phyloP scores from a whole-genome alignment of 92 coral and sea anemone genomes.

The Chrysogorgia sp. region DNA sequence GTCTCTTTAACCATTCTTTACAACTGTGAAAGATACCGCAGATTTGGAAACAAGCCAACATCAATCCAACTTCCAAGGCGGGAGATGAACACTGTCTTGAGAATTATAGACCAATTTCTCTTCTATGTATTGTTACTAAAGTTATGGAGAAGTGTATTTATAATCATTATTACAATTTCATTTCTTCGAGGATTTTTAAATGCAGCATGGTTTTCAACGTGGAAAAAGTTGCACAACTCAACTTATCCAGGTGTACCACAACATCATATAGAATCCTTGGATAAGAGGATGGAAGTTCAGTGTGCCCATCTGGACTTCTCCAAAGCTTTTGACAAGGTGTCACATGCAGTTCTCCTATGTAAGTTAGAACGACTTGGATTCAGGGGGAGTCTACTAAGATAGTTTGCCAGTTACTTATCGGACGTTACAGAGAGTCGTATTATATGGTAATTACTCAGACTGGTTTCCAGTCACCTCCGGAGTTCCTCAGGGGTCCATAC shows the following conservation, averaged over 20 bases:
- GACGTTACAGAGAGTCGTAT: conserved; percentile 43
- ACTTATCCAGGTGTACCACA: conserved; percentile 4
- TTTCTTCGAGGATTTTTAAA: background rate
- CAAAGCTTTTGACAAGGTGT: conserved; percentile 62
- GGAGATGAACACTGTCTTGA: background rate
- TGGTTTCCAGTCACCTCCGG: conserved; percentile 63
- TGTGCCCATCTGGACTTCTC: conserved; percentile 56
- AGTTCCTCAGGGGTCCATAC: conserved; percentile 61
- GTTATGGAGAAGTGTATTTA: background rate
- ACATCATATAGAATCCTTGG: conserved; percentile 26
- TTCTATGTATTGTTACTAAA: background rate
- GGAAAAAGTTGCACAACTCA: conserved; percentile 11
- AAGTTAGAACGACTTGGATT: conserved; percentile 38
- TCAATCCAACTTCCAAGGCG: background rate
- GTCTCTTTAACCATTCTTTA: conserved; percentile 4
- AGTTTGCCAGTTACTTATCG: conserved; percentile 49
- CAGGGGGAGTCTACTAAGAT: conserved; percentile 18
- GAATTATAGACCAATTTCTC: conserved; percentile 1
- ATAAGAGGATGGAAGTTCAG: conserved; percentile 52
- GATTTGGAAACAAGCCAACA: conserved; percentile 12
- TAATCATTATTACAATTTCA: background rate
- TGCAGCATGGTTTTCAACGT: conserved; percentile 5
- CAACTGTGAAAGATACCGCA: background rate
- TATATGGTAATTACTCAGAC: conserved; percentile 51
- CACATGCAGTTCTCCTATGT: conserved; percentile 40